A percentile compares a stretch with the other conserved stretches of the same genome.
phyloP scores from a whole-genome alignment of 2,888 invertebrate species.

The Eugnorisma glareosa region DNA sequence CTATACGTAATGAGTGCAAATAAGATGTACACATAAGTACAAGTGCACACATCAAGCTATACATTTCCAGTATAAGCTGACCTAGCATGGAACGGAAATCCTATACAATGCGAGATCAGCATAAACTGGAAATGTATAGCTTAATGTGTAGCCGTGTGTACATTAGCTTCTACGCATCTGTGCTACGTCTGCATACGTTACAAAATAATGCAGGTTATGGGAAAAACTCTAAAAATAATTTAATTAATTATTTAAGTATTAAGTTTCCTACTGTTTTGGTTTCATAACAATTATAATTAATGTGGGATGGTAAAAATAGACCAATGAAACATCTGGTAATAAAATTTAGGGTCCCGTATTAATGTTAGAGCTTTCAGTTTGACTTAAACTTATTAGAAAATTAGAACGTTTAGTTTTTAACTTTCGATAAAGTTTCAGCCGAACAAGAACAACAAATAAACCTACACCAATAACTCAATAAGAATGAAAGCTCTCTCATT shows the following conservation, averaged over 20 bases:
- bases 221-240: constrained; percentile 17
- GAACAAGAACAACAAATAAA: no score
- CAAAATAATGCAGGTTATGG: constrained; percentile 37
- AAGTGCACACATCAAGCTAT: no score
- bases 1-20: constrained; percentile 55
- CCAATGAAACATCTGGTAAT: not conserved
- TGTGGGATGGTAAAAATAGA: constrained; percentile 14
- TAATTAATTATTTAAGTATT: not conserved
- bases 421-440: not conserved
- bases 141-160: no score
- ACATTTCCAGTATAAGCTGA: no score
- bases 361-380: not conserved
- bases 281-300: constrained; percentile 26
- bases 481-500: not conserved
- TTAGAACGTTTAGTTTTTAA: not conserved
- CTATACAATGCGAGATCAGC: no score
- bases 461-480: no score
- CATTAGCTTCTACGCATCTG: constrained; percentile 21
- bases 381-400: not conserved
- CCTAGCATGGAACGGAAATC: no score
- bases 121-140: no score
- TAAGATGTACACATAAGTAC: not conserved
- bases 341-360: not conserved
- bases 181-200: constrained; percentile 1
- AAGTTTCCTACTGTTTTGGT: not conserved